A percentile compares a stretch with the other conserved stretches of the same genome.
Conservation (phyloP, 2,888 invertebrate genomes). For the Idaea straminata region DNA sequence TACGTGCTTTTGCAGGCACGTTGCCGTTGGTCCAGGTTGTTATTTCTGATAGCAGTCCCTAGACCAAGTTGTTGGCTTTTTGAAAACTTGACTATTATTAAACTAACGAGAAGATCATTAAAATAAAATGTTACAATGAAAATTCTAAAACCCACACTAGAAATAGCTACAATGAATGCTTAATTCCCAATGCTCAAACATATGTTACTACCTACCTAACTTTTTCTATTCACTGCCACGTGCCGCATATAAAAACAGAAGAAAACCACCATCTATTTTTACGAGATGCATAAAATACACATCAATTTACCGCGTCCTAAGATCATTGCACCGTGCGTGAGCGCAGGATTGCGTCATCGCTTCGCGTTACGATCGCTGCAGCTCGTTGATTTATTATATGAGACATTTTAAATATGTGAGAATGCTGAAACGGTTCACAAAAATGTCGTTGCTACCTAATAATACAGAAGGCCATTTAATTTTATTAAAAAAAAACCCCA, state of each 20-base stretch:
- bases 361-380: not conserved
- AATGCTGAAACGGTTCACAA: not conserved
- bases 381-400: slow-evolving; percentile 2
- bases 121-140: not conserved
- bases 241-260: not conserved
- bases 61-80: too few species aligned
- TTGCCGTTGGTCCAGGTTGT: too few species aligned
- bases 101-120: too few species aligned
- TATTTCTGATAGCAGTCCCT: too few species aligned
- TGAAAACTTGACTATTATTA: too few species aligned
- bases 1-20: not conserved
- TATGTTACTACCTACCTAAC: not conserved
- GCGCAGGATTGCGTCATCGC: slow-evolving; percentile 26
- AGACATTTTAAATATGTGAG: not conserved
- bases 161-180: not conserved
- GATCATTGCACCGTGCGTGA: slow-evolving; percentile 28
- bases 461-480: not conserved
- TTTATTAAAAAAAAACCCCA: too few species aligned
- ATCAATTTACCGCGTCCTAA: slow-evolving; percentile 13
- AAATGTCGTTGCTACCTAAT: not conserved
- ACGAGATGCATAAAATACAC: not conserved
- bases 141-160: not conserved
- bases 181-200: not conserved
- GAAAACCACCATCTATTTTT: not conserved
- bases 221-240: not conserved